These are phyloP conservation scores for Dolomedes plantarius DNA, from an alignment of 2,888 invertebrate genomes.

Conservation along the genomic window DNA sequence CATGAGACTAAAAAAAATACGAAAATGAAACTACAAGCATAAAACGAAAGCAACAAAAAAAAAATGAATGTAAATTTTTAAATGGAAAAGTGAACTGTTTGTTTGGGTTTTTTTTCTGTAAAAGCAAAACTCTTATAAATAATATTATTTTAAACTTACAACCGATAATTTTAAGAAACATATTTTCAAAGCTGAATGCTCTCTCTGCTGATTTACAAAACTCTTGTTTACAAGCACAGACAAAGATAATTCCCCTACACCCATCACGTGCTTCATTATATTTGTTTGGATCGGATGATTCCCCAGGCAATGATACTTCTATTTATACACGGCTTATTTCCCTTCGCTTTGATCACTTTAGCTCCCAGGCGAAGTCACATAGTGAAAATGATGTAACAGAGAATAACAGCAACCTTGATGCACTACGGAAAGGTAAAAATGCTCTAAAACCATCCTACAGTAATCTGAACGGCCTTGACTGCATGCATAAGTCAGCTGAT, in stretches of 20 bases:
- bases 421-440: conserved; percentile 66
- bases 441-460: conserved; percentile 60
- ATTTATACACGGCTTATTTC: not conserved
- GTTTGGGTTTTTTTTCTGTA: no score
- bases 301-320: not conserved
- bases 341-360: not conserved
- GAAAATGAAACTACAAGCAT: no score
- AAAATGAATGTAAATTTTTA: no score
- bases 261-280: not conserved
- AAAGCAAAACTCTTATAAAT: no score
- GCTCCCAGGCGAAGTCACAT: not conserved
- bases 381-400: conserved; percentile 44
- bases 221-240: not conserved
- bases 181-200: no score
- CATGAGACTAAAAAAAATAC: no score
- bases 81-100: no score
- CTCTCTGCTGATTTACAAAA: no score
- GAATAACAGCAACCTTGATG: conserved; percentile 53
- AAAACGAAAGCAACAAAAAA: no score
- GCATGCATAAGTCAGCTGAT: conserved; percentile 68
- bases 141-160: no score
- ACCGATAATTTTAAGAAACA: no score
- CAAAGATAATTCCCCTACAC: not conserved
- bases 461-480: conserved; percentile 68
- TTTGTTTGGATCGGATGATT: not conserved